A percentile compares a stretch with the other conserved stretches of the same genome.
These are phyloP conservation scores for Aspiorhynchus laticeps DNA, from an alignment of 2,113 vertebrate genomes.

Conservation along the genomic window DNA sequence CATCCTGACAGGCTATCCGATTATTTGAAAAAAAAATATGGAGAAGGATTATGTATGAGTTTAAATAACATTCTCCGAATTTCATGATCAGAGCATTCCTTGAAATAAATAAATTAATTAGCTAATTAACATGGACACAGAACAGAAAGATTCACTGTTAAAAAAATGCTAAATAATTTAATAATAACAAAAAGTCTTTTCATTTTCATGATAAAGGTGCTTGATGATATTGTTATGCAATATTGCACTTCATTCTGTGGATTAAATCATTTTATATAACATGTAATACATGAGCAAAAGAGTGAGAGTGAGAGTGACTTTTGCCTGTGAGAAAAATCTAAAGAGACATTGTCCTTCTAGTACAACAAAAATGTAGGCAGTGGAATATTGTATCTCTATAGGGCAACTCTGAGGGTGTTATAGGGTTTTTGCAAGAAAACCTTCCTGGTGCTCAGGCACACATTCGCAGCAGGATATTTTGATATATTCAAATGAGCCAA, in stretches of 20 bases:
- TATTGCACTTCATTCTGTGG: not conserved
- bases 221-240: not conserved
- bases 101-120: not conserved
- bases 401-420: not conserved
- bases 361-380: not conserved
- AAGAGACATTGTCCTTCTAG: not conserved
- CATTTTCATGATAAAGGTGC: not conserved
- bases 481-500: not conserved
- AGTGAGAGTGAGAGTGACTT: not conserved
- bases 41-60: not conserved
- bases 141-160: not conserved
- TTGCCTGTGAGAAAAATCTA: not conserved
- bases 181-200: not conserved
- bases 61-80: not conserved
- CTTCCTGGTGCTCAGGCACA: not conserved
- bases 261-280: not conserved
- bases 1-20: not conserved
- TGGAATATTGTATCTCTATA: not conserved
- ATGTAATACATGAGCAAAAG: not conserved
- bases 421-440: not conserved
- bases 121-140: not conserved
- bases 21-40: not conserved
- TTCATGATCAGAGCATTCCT: not conserved
- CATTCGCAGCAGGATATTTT: not conserved
- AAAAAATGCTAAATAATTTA: not conserved